Evolutionary conservation across 2,797 vertebrate species (phyloP), one percentile per base, ranked within the genome.

Genomic region (Lepus oiostolus): DNA sequence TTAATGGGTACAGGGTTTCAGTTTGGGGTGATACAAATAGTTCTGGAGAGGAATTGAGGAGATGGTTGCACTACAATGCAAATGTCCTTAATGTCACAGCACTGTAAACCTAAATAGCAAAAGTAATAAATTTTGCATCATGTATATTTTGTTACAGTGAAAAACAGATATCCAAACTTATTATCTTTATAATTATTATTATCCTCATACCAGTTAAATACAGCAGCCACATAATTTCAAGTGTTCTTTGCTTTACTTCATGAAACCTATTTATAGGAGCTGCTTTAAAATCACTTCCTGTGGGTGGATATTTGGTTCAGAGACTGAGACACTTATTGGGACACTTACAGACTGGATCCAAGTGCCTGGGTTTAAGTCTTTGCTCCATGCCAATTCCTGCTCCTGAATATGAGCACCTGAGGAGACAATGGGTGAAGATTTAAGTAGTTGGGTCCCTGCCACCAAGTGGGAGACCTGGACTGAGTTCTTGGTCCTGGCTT

Each of bases 141-240:
- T 62, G 24, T 10, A 22, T 26, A 90, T 67, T 63, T 80, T 75
- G 28, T 16, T 9, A n/a, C 5, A 75, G 42, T 75, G 68, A 93
- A 68, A 80, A 95, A 84, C 28, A 62, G 17, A 62, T 82, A 70
- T 76, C 22, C 19, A 35, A 38, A 87, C 62, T 10, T 84, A 28
- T 80, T 87, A 74, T 68, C 54, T 14, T 92, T 24, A 67, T 72
- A 32, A 76, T 65, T 68, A 90, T 67, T 50, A 83, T 54, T 72
- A 22, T 4, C 9, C 28, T 35, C 13, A 71, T 60, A n/a, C 24
- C 30, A 87, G 54, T 35, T 71, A 88, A 13, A 21, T 63, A 14
- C 12, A 67, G 74, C 17, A 81, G 50, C 19, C 60, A 81, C 17
- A 5, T 50, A 77, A 50, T 47, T 81, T 21, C 26, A 28, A 79